Conservation (phyloP, 2,888 invertebrate genomes). For the Drosophila flavopinicola region DNA sequence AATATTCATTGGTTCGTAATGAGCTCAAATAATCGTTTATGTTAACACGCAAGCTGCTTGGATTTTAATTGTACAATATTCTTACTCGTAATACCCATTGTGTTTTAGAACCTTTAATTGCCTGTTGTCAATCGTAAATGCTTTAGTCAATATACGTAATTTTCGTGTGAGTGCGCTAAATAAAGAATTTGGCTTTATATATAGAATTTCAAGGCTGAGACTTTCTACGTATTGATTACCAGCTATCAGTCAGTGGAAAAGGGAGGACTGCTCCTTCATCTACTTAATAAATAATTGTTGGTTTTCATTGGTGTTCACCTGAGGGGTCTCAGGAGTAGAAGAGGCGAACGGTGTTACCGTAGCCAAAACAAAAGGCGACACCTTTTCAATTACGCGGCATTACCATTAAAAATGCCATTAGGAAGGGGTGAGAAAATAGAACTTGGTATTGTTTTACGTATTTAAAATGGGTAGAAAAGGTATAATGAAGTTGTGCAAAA, state of each 20-base stretch:
- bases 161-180: too few relatives aligned
- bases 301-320: slow-evolving; percentile 10
- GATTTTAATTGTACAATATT: too few relatives aligned
- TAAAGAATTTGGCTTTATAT: slow-evolving; percentile 6
- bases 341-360: neutral
- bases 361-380: slow-evolving; percentile 38
- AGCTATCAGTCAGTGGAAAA: slow-evolving; percentile 28
- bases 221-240: slow-evolving; percentile 60
- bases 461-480: too few relatives aligned
- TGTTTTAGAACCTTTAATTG: slow-evolving; percentile 6
- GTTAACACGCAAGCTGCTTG: neutral
- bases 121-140: slow-evolving; percentile 11
- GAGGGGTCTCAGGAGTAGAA: neutral
- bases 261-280: neutral
- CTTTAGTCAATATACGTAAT: slow-evolving; percentile 6
- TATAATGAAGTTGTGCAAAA: too few relatives aligned
- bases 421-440: neutral
- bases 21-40: neutral
- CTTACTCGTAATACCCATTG: neutral
- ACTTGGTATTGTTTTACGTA: too few relatives aligned
- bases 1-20: neutral
- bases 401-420: slow-evolving; percentile 61
- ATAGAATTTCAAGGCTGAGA: slow-evolving; percentile 32
- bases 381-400: slow-evolving; percentile 54
- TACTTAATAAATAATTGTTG: slow-evolving; percentile 53